Conservation (phyloP, 1,140 invertebrate genomes). For the Ips typographus region DNA sequence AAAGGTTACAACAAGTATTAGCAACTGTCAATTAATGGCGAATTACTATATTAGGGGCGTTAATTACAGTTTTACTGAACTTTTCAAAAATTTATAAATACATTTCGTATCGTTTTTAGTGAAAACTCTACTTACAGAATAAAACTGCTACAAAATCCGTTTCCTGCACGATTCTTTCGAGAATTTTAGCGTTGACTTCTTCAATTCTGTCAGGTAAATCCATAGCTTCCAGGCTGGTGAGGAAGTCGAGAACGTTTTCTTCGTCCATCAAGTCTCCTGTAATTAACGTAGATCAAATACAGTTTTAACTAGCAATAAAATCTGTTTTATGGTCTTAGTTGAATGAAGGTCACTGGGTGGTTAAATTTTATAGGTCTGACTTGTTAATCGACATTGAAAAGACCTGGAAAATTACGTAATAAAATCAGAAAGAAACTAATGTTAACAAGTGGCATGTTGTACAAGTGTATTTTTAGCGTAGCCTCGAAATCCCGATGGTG, state of each 20-base stretch:
- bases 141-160: constrained; percentile 90
- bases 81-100: background rate
- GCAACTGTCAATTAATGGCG: constrained; percentile 20
- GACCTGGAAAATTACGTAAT: background rate
- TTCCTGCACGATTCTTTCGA: constrained; percentile 89
- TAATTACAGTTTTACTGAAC: background rate
- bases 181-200: constrained; percentile 90
- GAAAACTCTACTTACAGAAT: constrained; percentile 79
- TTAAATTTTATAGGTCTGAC: too few species aligned
- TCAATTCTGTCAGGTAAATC: constrained; percentile 93
- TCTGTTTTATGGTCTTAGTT: too few species aligned
- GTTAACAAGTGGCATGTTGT: constrained; percentile 21
- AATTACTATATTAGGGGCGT: constrained; percentile 8
- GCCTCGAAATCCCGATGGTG: constrained; percentile 5
- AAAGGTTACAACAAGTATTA: constrained; percentile 33
- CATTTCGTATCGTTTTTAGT: background rate
- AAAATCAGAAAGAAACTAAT: background rate
- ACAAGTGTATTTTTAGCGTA: constrained; percentile 21
- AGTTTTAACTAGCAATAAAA: background rate
- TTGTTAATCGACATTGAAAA: too few species aligned
- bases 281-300: constrained; percentile 19
- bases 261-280: constrained; percentile 92
- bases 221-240: constrained; percentile 92
- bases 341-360: too few species aligned
- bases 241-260: constrained; percentile 87